Evolutionary conservation across 53 echinoderm and acorn worm genomes (phyloP).

Genomic region (Echinometra lucunter): DNA sequence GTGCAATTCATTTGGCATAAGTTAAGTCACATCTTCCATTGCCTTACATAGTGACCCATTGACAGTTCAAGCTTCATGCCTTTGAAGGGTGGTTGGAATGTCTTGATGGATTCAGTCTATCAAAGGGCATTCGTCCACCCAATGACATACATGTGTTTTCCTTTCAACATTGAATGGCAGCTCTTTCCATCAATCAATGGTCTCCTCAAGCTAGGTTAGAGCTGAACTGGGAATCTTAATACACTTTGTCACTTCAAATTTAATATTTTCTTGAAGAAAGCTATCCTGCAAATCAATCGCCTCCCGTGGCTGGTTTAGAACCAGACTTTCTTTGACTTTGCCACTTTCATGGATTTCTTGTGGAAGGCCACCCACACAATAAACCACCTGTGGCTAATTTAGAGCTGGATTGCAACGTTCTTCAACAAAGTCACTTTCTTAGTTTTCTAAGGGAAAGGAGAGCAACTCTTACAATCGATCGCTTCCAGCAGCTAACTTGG

Average conservation of each 20-base stretch:
- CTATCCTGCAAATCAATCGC: not conserved
- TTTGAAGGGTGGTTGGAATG: not conserved
- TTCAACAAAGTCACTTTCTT: conserved; percentile 83
- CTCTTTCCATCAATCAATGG: not conserved
- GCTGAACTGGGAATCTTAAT: conserved; percentile 19
- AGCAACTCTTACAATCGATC: conserved; percentile 73
- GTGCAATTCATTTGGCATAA: conserved; percentile 10
- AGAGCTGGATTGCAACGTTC: conserved; percentile 64
- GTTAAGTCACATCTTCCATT: not conserved
- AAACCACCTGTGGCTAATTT: conserved; percentile 48
- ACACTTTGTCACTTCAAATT: too few species aligned
- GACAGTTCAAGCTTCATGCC: not conserved
- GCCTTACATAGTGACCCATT: not conserved
- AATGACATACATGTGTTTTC: not conserved
- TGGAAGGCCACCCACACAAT: conserved; percentile 83
- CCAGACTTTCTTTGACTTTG: conserved; percentile 71
- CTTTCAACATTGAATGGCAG: not conserved
- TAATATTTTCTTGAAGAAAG: too few species aligned
- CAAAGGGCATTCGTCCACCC: not conserved
- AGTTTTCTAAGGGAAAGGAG: conserved; percentile 92
- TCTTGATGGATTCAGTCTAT: not conserved
- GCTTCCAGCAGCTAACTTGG: conserved; percentile 58
- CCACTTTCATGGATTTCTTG: conserved; percentile 90
- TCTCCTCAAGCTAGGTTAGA: conserved; percentile 55
- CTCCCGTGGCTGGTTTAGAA: conserved; percentile 56